phyloP scores from a whole-genome alignment of 2,797 vertebrate species.

The Otolemur crassicaudatus region DNA sequence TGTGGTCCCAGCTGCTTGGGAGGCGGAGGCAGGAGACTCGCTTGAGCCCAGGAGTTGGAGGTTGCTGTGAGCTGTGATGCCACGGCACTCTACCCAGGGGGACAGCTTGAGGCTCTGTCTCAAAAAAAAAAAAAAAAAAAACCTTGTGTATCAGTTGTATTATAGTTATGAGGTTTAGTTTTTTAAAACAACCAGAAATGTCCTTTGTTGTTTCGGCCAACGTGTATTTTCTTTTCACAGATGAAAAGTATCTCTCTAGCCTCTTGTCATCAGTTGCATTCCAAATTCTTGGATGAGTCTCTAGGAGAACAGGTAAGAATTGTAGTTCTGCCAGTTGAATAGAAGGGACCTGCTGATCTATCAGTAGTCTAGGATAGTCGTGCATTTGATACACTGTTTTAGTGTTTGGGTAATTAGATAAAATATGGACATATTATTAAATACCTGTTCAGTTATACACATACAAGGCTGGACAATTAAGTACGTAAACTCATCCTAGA shows the following conservation, averaged over 20 bases:
- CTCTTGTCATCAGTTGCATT: constrained; percentile 95
- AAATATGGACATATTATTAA: not conserved
- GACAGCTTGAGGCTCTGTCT: too few species aligned
- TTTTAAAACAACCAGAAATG: not conserved
- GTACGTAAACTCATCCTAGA: too few species aligned
- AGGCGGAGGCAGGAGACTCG: too few species aligned
- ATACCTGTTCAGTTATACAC: not conserved
- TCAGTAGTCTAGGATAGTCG: not conserved
- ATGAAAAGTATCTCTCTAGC: constrained; percentile 94
- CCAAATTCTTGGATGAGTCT: constrained; percentile 93
- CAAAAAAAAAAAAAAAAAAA: too few species aligned
- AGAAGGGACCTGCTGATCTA: not conserved
- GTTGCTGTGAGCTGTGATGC: too few species aligned
- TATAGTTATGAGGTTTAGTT: not conserved
- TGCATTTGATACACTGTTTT: not conserved
- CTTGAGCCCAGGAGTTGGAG: too few species aligned
- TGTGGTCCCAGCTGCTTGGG: too few species aligned
- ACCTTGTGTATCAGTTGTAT: not conserved
- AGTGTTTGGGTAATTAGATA: not conserved
- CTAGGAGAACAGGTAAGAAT: constrained; percentile 96
- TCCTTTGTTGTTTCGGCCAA: not conserved
- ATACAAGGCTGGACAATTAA: too few species aligned
- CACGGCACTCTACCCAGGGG: too few species aligned
- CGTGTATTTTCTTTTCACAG: constrained; percentile 85
- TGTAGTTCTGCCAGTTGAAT: not conserved